Evolutionary conservation across 2,113 vertebrate genomes (phyloP), one percentile per base, ranked within the genome.

Genomic region (Illadopsis cleaveri): DNA sequence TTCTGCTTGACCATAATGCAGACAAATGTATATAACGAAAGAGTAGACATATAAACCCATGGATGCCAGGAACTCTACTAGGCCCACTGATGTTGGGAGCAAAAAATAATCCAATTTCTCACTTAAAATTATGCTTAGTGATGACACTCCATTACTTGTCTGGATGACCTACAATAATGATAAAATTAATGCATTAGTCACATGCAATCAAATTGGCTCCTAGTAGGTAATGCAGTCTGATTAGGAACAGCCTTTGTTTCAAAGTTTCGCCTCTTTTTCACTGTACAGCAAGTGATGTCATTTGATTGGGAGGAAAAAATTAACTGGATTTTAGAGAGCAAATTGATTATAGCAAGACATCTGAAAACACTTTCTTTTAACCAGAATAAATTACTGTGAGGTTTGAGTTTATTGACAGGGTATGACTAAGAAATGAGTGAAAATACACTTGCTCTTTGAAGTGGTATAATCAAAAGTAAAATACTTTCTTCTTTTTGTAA

Each of bases 161-260:
- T 61, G 85, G 48, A 86, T 90, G 75, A 96, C 51, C 58, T 95
- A 93, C 33, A 95, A 82, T 83, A 96, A 94, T 80, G 82, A 93
- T 71, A 96, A 85, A 81, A 93, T 84, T 83, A 66, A 81, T 73
- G 48, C 76, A 89, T 94, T 87, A 96, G 93, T 97, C 80, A 70
- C 18, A 94, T 57, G 48, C 42, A 94, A 87, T 95, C 96, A 84
- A 53, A 53, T 10, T 85, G 60, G 11, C 61, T 94, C 22, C 25
- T 37, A 95, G 72, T 68, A 71, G 87, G 64, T 79, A 95, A 56
- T 35, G 51, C 4, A 87, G 57, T 35, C 62, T 48, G 66, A 94
- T 86, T 88, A 95, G 48, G 20, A 92, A 70, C 13, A 70, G 27
- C 15, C 15, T 65, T 84, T 48, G 38, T 94, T 66, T 65, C 51